Evolutionary conservation across 2,797 vertebrate species (phyloP).

Genomic region (Acrocephalus scirpaceus): DNA sequence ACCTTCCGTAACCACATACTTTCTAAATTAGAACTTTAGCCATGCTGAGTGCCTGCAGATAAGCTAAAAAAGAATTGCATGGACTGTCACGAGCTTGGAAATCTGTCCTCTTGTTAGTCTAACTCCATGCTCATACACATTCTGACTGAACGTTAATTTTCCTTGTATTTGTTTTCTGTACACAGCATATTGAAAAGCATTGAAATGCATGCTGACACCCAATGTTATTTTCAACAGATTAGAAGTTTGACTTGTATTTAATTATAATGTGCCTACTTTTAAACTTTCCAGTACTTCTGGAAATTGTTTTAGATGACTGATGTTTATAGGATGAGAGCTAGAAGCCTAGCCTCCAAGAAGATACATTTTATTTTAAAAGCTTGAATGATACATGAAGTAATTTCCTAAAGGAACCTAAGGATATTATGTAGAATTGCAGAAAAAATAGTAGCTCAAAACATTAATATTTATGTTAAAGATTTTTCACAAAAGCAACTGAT

Average conservation of each 20-base stretch:
- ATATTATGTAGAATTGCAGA: conserved; percentile 3
- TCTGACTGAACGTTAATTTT: not conserved
- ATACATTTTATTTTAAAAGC: not conserved
- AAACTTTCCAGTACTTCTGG: not conserved
- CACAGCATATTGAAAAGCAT: not conserved
- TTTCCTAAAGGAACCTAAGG: conserved; percentile 28
- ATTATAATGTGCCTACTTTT: not conserved
- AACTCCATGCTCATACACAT: not conserved
- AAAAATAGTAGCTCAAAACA: conserved; percentile 12
- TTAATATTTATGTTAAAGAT: conserved; percentile 59
- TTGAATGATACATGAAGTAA: conserved; percentile 34
- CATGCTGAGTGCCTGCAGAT: not conserved
- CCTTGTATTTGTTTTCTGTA: conserved; percentile 1
- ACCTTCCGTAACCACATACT: not conserved
- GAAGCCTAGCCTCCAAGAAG: not conserved
- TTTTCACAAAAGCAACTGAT: conserved; percentile 34
- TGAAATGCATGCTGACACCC: not conserved
- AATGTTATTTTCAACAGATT: not conserved
- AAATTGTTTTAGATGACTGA: not conserved
- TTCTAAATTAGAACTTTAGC: conserved; percentile 23
- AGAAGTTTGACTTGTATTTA: not conserved
- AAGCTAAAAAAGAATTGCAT: not conserved
- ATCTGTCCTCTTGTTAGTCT: not conserved
- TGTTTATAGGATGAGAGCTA: conserved; percentile 3
- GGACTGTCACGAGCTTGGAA: not conserved